Evolutionary conservation across 2,113 vertebrate species (phyloP).

Genomic region (Ochotona curzoniae): DNA sequence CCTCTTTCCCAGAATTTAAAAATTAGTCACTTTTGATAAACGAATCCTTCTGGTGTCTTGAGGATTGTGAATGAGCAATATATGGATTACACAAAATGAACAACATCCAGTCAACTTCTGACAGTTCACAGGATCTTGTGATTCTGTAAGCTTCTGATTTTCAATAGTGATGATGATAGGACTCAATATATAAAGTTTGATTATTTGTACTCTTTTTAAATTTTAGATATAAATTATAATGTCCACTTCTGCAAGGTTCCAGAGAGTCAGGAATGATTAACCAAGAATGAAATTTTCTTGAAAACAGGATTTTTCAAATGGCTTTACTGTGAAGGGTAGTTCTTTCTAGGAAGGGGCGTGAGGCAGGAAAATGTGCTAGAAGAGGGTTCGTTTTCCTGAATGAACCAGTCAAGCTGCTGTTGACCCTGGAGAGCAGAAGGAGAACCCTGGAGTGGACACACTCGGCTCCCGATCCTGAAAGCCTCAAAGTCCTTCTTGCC

Average conservation of each 20-base stretch:
- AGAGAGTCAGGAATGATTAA: background rate
- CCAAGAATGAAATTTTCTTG: background rate
- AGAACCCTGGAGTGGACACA: rapidly evolving
- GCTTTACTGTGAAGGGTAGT: background rate
- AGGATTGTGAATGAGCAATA: background rate
- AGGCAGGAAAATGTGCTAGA: background rate
- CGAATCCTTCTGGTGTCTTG: background rate
- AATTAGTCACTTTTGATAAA: slow-evolving; percentile 5
- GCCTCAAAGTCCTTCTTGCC: background rate
- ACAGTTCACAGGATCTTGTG: background rate
- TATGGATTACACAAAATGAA: background rate
- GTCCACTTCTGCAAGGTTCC: background rate
- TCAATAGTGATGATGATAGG: background rate
- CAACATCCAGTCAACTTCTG: background rate
- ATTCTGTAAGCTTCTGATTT: background rate
- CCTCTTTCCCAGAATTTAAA: background rate
- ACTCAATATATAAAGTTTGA: background rate
- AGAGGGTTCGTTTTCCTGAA: background rate
- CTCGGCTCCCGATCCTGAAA: background rate
- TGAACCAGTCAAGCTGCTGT: background rate
- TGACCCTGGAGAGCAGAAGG: slow-evolving; percentile 4
- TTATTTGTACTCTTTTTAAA: slow-evolving; percentile 4
- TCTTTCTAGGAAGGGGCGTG: background rate
- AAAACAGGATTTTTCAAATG: background rate
- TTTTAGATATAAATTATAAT: background rate